These are phyloP conservation scores for Smittia sp. DNA, from an alignment of 2,888 invertebrate species.

Conservation along the genomic window DNA sequence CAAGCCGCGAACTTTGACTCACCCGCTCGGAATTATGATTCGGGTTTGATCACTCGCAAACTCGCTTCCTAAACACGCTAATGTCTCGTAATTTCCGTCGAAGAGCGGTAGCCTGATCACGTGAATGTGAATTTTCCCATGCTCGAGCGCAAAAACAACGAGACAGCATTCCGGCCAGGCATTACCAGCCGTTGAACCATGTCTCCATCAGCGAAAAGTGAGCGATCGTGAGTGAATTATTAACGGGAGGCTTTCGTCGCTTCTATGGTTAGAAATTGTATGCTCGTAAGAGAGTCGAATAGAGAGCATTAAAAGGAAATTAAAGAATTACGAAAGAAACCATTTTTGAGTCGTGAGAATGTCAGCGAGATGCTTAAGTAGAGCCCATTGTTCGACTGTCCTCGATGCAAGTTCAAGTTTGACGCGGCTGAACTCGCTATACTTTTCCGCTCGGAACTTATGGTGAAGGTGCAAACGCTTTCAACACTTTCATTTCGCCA, in stretches of 20 bases:
- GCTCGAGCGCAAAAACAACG: neutral
- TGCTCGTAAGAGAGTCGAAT: neutral
- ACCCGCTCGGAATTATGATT: too few relatives aligned
- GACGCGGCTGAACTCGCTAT: neutral
- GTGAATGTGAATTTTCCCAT: slow-evolving; percentile 2
- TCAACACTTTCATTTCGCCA: slow-evolving; percentile 16
- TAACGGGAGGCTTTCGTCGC: slow-evolving; percentile 16
- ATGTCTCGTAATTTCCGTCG: slow-evolving; percentile 5
- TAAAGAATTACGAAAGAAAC: slow-evolving; percentile 9
- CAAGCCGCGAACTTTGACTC: slow-evolving; percentile 1
- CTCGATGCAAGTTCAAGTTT: slow-evolving; percentile 24
- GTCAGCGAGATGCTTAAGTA: neutral
- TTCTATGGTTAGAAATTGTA: slow-evolving; percentile 3
- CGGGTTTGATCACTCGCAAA: neutral
- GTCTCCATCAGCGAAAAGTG: slow-evolving; percentile 19
- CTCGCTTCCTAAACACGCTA: slow-evolving; percentile 5
- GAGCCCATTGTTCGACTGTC: slow-evolving; percentile 14
- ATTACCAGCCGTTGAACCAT: slow-evolving; percentile 32
- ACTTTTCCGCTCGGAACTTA: neutral
- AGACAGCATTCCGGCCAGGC: neutral
- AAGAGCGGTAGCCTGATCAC: neutral
- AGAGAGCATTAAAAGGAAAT: slow-evolving; percentile 28
- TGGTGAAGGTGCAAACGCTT: neutral
- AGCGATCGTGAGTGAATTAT: slow-evolving; percentile 33
- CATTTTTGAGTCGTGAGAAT: slow-evolving; percentile 19